Base-by-base conservation (phyloP, 2,888 invertebrate genomes). In the Leptura quadrifasciata region DNA sequence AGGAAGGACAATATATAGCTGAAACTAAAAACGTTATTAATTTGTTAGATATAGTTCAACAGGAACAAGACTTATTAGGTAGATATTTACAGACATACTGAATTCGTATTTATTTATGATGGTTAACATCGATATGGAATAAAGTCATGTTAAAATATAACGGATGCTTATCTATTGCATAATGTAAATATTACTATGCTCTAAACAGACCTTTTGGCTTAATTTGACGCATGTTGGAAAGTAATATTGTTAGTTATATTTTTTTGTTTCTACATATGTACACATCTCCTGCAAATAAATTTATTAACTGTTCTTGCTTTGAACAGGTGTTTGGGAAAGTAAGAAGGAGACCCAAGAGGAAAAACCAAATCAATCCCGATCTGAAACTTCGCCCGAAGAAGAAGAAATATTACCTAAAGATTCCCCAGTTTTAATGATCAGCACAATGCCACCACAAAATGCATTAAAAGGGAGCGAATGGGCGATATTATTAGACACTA, bases 401-500 rank as follows among this genome's bases (percentile, higher is more conserved):
- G 88, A 89, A 47, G 85, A 82, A 64, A 68, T 89, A 60, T 77
- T 89, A 24, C 87, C 88, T 1, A 85, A 87, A 76, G 86, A 89
- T 88, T 88, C 93, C 76, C 94, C 94, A 0, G 90, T 96, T 0
- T 87, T 96, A 21, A 93, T 93, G 79, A 95, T 96, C 69, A 93
- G 93, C 0, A 91, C 91, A 67, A 89, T 91, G 0, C 85, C 88
- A 0, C 87, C 89, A 72, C 75, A 87, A 0, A 90, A 84, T 58
- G 70, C 90, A 17, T 87, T 89, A 0, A 91, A 90, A 10, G 91
- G 91, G n/a, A 92, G 94, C 0, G 94, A 96, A 85, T 98, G 96
- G 96, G 98, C 97, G 0, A 94, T 97, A 85, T 92, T 95, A 88
- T 91, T 98, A 47, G 96, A 98, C 87, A 94, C 96, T 0, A 93